Base-by-base conservation (phyloP, 2,113 vertebrate species). In the Zosterops hypoxanthus region DNA sequence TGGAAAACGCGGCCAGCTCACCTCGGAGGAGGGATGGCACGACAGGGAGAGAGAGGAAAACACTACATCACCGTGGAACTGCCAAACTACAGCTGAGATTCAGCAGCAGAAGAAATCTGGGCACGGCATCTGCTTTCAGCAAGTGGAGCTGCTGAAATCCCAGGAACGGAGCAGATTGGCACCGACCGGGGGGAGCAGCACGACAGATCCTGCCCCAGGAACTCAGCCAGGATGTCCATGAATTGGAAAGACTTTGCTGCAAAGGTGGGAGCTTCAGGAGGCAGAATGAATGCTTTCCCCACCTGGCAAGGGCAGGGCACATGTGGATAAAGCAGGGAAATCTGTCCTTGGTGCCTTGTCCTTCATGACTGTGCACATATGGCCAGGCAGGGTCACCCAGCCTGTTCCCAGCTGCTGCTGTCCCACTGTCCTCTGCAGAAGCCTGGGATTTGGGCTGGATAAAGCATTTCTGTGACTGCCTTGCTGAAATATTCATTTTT, bases 31-130 rank as follows among this genome's bases (percentile, higher is more conserved):
- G 71, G 90, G 90, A 92, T 86, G 90, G 82, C 73, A 22, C 49
- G 92, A 89, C 91, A 82, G 80, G 73, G 60, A 77, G 82, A 42
- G 93, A 39, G 64, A 91, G 46, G 86, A 77, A 88, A 92, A 46
- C 86, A 87, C 93, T 95, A 60, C 42, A 91, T 94, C 95, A 95
- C 44, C 2, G 31, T 36, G 77, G 71, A 94, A 19, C 75, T 92
- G 96, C 94, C 96, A 94, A 88, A 64, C 84, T 50, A 15, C 94
- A 94, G 94, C 88, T 90, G 94, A 96, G 96, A 94, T 83, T 75
- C 90, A 69, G 78, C 89, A 81, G 92, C 91, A 95, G 89, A 90
- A 93, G 93, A 33, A 86, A 88, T 78, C 88, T 86, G 93, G 92
- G 88, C 88, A 85, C 2, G 86, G 80, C 91, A 92, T 79, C 95